These are phyloP conservation scores for Peromyscus nudipes DNA, from an alignment of 2,797 vertebrate species.

Conservation along the genomic window DNA sequence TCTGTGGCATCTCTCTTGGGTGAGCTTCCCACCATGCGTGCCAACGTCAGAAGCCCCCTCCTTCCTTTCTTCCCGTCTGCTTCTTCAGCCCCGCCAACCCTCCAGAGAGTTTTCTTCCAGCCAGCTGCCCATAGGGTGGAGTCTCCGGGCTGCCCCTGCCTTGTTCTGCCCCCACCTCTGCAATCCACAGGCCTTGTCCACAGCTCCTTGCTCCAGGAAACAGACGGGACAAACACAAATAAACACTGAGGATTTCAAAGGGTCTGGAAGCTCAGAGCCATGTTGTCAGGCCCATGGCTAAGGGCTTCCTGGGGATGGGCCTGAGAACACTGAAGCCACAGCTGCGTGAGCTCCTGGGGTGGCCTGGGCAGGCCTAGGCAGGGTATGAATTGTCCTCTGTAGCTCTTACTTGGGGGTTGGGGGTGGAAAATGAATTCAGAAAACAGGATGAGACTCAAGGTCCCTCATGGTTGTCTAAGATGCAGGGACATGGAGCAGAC, in stretches of 20 bases:
- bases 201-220: slow-evolving; percentile 71
- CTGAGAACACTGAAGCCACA: background rate
- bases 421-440: background rate
- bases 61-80: background rate
- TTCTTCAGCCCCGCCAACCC: background rate
- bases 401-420: accelerated
- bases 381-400: background rate
- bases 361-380: background rate
- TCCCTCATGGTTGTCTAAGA: background rate
- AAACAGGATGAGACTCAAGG: background rate
- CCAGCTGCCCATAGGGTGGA: background rate
- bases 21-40: background rate
- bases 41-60: background rate
- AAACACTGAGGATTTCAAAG: slow-evolving; percentile 71
- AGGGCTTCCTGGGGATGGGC: slow-evolving; percentile 61
- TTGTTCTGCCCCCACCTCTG: background rate
- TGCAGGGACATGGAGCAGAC: too few relatives aligned
- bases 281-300: slow-evolving; percentile 25
- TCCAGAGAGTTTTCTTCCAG: background rate
- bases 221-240: slow-evolving; percentile 70
- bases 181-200: slow-evolving; percentile 13
- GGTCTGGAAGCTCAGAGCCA: slow-evolving; percentile 41
- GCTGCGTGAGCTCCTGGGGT: background rate
- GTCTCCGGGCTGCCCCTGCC: background rate
- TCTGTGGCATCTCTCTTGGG: background rate